Evolutionary conservation across 1,140 invertebrate species (phyloP), one percentile per base, ranked within the genome.

Genomic region (Panonychus citri): DNA sequence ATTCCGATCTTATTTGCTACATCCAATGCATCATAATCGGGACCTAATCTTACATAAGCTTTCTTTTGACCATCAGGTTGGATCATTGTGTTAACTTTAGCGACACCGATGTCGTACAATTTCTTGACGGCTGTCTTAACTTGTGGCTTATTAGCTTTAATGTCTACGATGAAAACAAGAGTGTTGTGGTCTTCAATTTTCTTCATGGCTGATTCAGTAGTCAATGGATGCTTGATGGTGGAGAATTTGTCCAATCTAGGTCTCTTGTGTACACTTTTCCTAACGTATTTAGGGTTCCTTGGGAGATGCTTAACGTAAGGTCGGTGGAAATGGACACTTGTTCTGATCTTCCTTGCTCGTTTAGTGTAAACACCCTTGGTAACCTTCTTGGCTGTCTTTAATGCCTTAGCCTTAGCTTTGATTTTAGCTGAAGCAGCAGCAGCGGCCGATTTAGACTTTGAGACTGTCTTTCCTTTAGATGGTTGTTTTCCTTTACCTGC

Each of bases 131-230:
- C 76, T 55, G 80, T 77, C 67, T 85, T 89, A 62, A 99, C 88
- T 66, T 95, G 89, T 66, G 86, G 84, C 72, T 99, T 99, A 74
- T 97, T 98, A n/a, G 94, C 84, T 64, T 79, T 78, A 24, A 84
- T 81, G 70, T 99, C 85, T 15, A 96, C 90, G 72, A 98, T 84
- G 70, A 99, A 99, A 48, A 99, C 95, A 61, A 99, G 74, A 4
- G 95, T 99, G 73, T 99, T 99, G 71, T 96, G 95, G 66, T 99
- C 95, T 74, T 99, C 95, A 73, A 99, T 99, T 70, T 98, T 99
- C 72, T 99, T 99, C 95, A 99, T 99, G 13, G 94, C 91, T 19
- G 93, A 90, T 78, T 99, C 95, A 69, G 94, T 98, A 25, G 94
- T 98, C 67, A 99, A 74, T 21, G 95, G 94, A 68, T 81, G 94